Percentiles rank a stretch among this genome's conserved stretches.
These are phyloP conservation scores for Clamator glandarius DNA, from an alignment of 2,797 vertebrate genomes.

Conservation along the genomic window DNA sequence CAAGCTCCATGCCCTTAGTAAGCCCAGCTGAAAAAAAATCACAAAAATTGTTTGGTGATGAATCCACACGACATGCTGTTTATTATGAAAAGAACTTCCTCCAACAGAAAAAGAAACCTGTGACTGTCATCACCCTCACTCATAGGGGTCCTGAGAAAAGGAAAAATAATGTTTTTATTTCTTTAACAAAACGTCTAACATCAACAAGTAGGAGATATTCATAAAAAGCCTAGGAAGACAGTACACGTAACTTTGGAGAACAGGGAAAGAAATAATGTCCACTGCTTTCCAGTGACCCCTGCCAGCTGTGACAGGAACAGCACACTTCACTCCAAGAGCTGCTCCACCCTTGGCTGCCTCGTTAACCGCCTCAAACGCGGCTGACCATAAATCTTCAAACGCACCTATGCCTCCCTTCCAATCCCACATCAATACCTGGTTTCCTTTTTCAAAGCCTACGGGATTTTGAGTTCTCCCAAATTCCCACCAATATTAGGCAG, in stretches of 20 bases:
- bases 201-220: neutral
- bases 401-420: neutral
- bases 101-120: neutral
- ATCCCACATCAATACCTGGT: neutral
- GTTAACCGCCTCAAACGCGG: neutral
- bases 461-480: neutral
- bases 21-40: neutral
- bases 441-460: neutral
- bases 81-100: neutral
- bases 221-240: neutral
- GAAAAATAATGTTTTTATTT: neutral
- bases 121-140: neutral
- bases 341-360: neutral
- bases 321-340: neutral
- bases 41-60: rapidly evolving
- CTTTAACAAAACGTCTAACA: neutral
- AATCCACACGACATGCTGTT: neutral
- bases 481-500: neutral
- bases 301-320: constrained; percentile 54
- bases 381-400: neutral
- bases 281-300: constrained; percentile 60
- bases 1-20: neutral
- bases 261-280: neutral
- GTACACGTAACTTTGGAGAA: neutral
- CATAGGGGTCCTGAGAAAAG: neutral